Conservation (phyloP, 2,113 vertebrate species). For the Pterocles burchelli region DNA sequence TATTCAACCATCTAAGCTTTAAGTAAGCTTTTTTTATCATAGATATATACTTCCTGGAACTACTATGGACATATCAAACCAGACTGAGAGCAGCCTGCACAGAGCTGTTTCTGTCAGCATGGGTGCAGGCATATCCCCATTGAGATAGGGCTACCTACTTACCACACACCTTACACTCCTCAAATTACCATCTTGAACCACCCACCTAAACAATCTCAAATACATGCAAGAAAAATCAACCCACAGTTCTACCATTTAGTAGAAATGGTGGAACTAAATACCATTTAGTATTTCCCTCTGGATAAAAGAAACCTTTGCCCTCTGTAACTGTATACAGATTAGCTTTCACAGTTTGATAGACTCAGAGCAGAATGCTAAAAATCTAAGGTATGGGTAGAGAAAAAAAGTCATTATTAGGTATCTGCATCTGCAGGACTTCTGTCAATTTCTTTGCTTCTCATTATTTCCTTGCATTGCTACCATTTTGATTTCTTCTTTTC, state of each 20-base stretch:
- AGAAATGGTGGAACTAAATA: too few relatives aligned
- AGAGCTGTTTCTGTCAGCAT: accelerated
- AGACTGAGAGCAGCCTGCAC: background rate
- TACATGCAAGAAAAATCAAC: background rate
- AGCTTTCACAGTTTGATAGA: background rate
- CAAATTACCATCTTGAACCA: background rate
- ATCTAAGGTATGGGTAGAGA: background rate
- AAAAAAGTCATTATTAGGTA: background rate
- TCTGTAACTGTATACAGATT: background rate
- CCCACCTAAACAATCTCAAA: background rate
- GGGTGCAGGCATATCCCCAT: background rate
- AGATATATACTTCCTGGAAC: background rate
- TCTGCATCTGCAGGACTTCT: background rate
- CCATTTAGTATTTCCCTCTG: background rate
- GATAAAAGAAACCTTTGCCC: background rate
- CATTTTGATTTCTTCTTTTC: background rate
- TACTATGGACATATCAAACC: background rate
- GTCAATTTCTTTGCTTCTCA: background rate
- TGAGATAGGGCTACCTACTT: background rate
- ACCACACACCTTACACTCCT: background rate
- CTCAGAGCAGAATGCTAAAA: background rate
- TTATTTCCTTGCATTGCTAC: background rate
- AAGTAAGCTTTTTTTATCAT: background rate
- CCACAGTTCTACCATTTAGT: background rate
- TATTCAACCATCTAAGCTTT: background rate